phyloP scores from a whole-genome alignment of 1,140 invertebrate genomes.

The Bombus confusus region DNA sequence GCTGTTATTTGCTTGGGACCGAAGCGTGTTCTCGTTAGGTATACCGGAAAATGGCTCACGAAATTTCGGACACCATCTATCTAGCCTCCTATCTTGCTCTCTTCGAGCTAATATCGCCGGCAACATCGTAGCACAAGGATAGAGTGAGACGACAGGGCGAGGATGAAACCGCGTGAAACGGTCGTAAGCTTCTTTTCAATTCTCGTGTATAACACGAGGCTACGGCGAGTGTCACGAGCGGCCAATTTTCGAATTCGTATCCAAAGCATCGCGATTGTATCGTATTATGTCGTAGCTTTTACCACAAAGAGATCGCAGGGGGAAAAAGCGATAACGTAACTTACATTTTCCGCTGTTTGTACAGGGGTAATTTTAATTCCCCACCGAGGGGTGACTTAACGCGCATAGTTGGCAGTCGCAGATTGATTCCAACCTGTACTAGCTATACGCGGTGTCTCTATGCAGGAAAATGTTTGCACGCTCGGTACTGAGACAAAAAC shows the following conservation, averaged over 20 bases:
- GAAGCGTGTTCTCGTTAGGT: constrained; percentile 22
- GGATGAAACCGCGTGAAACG: constrained; percentile 33
- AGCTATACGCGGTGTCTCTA: too few relatives aligned
- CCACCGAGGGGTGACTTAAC: too few relatives aligned
- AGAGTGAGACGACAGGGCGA: background rate
- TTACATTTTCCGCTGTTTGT: background rate
- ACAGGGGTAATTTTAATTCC: too few relatives aligned
- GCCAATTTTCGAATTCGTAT: constrained; percentile 40
- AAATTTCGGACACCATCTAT: constrained; percentile 27
- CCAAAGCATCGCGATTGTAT: constrained; percentile 2
- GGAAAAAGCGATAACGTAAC: background rate
- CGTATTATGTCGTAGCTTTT: background rate
- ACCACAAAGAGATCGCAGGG: background rate
- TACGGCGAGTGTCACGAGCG: background rate
- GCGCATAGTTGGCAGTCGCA: too few relatives aligned
- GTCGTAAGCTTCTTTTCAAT: constrained; percentile 42
- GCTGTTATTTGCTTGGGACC: constrained; percentile 9
- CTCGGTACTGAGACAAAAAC: too few relatives aligned
- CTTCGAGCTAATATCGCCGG: constrained; percentile 11
- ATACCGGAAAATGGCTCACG: background rate
- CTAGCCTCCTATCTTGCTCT: background rate
- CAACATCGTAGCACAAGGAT: background rate
- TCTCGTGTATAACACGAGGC: background rate
- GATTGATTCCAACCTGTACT: too few relatives aligned
- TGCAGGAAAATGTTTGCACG: too few relatives aligned